Base-by-base conservation (phyloP, 2,113 vertebrate genomes). In the Ictalurus furcatus region DNA sequence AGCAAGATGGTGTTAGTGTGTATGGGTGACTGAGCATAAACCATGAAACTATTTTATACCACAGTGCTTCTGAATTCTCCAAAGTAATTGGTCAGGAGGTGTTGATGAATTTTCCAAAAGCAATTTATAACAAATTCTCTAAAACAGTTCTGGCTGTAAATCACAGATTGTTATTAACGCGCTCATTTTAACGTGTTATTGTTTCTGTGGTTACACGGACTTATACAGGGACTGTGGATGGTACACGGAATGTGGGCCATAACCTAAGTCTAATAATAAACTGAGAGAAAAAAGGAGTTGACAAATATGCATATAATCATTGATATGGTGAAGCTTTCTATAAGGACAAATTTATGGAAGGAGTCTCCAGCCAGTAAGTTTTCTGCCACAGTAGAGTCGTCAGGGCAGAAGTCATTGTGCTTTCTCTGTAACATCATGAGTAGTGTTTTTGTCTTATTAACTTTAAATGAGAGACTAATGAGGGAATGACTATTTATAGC, bases 1-100 rank as follows among this genome's bases (percentile, higher is more conserved):
- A 92, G 89, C 23, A 79, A 82, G 30, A 56, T 19, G 11, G 30
- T 23, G 14, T 61, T 76, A 73, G 40, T 56, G 30, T 54, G 44
- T 19, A 37, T 37, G 30, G 34, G 3, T 88, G 52, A 80, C 14
- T 19, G 6, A 30, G 30, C 6, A 58, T 30, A 19, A 4, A 17
- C 9, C 54, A 5, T 82, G 58, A 1, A 82, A 23, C 17, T 59
- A 21, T 82, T 58, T 82, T 30, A 23, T 21, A 82, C n/a, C 54
- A 58, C 17, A 58, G n/a, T 82, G 21, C n/a, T 58, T 58, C 34
- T 30, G 19, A 56, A 81, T 54, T 80, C 44, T 54, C 5, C 28
- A 30, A 1, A 25, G 5, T 79, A 9, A 13, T 48, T 25, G 25
- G 14, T 30, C 28, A 80, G 1, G 54, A 81, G 76, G 6, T 34